Conservation (phyloP, 2,797 vertebrate genomes). For the Scolopax rusticola region DNA sequence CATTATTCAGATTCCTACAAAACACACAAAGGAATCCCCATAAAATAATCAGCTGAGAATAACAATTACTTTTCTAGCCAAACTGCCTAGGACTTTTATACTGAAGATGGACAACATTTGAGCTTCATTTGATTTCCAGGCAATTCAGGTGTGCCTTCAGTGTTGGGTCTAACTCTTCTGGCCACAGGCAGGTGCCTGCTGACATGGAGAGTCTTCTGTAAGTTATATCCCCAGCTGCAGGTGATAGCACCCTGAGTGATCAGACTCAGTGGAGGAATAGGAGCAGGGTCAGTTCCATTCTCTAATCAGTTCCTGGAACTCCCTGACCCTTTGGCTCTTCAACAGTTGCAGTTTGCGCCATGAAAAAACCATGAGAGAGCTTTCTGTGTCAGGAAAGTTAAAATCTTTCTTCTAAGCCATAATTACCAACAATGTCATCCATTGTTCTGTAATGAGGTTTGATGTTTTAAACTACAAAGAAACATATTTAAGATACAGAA, state of each 20-base stretch:
- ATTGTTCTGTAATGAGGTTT: slow-evolving; percentile 48
- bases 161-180: background rate
- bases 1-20: background rate
- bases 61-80: background rate
- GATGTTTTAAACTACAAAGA: slow-evolving; percentile 46
- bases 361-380: background rate
- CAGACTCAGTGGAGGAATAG: background rate
- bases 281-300: background rate
- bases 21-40: background rate
- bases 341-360: background rate
- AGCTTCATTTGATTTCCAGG: background rate
- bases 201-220: background rate
- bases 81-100: background rate
- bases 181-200: background rate
- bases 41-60: background rate
- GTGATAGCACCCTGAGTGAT: background rate
- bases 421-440: slow-evolving; percentile 20
- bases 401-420: slow-evolving; percentile 37
- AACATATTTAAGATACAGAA: background rate
- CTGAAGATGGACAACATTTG: background rate
- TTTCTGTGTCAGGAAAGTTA: background rate
- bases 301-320: background rate
- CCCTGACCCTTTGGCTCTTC: background rate
- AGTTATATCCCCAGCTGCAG: background rate
- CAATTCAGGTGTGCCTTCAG: background rate